Evolutionary conservation across 2,113 vertebrate species (phyloP), one percentile per base, ranked within the genome.

Genomic region (Thinocorus orbignyianus): DNA sequence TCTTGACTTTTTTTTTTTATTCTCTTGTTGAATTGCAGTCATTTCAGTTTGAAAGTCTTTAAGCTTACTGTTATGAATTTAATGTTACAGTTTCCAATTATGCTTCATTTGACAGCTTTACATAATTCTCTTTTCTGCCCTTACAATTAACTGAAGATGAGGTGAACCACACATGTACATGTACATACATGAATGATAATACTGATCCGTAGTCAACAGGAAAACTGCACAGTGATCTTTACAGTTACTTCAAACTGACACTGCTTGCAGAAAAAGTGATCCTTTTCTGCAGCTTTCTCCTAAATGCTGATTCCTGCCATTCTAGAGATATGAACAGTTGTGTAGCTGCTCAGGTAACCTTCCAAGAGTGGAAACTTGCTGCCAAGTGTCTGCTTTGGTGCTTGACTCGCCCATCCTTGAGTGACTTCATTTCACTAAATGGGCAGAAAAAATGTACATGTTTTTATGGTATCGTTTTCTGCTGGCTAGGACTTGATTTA

Each of bases 141-240:
- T 87, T 85, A n/a, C 19, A 72, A 11, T 37, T 64, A 33, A 7
- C 23, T 78, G 49, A 52, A 66, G 66, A 46, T 41, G 44, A 74
- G 31, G 31, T 60, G 13, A 7, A 51, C 11, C 20, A 18, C 16
- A 17, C 4, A 17, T 0, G 2, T 44, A 5, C 0, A 3, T 14
- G 4, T 57, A 14, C 0, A 0, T 70, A 20, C 35, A 2, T 24
- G 25, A 15, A 6, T 85, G 46, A 19, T 39, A 81, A 11, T 7
- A 20, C 14, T 65, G 18, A 41, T 42, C n/a, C 78, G 14, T 58
- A 46, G 22, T 46, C 5, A 6, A 15, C 37, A 88, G 55, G 48
- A 82, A 68, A 85, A 25, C 10, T 4, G 4, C 18, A 8, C 7
- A 3, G 30, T 61, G 25, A 9, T 57, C 89, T 73, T 77, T 72